Evolutionary conservation across 1,140 invertebrate genomes (phyloP).

Genomic region (Hylaeus volcanicus): DNA sequence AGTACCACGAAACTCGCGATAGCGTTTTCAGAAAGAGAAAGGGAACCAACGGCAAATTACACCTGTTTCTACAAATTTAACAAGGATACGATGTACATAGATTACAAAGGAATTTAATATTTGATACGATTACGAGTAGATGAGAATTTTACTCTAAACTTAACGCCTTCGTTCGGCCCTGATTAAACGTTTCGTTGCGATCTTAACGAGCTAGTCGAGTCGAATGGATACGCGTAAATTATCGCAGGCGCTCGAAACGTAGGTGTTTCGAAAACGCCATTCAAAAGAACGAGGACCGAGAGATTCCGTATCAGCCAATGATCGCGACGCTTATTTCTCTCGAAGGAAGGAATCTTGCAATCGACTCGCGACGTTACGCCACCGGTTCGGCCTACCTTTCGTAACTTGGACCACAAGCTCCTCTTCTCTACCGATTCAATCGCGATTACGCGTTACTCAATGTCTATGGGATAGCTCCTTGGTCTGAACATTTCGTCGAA

Average conservation of each 20-base stretch:
- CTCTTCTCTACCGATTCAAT: constrained; percentile 45
- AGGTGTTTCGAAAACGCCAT: constrained; percentile 5
- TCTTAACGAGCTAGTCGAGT: neutral
- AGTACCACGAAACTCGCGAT: no score
- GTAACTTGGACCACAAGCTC: constrained; percentile 50
- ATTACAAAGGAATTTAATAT: no score
- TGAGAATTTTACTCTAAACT: no score
- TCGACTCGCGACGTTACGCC: constrained; percentile 37
- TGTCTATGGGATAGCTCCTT: neutral
- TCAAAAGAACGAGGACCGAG: neutral
- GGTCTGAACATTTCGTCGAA: neutral
- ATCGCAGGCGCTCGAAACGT: neutral
- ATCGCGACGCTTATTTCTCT: constrained; percentile 14
- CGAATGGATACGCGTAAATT: neutral
- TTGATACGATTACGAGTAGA: no score
- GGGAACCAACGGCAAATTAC: no score
- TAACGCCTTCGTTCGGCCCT: no score
- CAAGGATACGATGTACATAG: no score
- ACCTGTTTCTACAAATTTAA: no score
- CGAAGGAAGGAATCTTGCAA: constrained; percentile 37
- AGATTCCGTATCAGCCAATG: neutral
- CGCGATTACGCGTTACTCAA: constrained; percentile 45
- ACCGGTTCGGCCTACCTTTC: constrained; percentile 32
- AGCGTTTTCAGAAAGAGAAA: no score
- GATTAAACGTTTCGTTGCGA: neutral